Conservation (phyloP, 2,113 vertebrate genomes). For the Archocentrus centrarchus region DNA sequence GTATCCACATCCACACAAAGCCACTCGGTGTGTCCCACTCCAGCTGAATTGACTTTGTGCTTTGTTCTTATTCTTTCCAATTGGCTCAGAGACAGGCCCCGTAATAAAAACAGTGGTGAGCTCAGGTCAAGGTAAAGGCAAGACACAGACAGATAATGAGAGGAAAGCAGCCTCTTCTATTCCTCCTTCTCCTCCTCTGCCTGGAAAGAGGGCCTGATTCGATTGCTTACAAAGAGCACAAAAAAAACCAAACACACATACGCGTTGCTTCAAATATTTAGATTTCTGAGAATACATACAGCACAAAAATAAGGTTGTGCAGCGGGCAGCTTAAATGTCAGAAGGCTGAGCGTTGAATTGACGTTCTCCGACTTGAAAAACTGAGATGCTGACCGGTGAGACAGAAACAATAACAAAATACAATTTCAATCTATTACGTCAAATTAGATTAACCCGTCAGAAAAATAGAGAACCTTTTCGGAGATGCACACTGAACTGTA, state of each 20-base stretch:
- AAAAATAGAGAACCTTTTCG: slow-evolving; percentile 10
- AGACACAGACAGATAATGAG: slow-evolving; percentile 44
- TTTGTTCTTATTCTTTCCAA: slow-evolving; percentile 45
- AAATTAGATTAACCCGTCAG: slow-evolving; percentile 25
- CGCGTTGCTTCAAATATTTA: slow-evolving; percentile 39
- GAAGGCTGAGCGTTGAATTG: slow-evolving; percentile 18
- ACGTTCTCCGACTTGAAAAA: neutral
- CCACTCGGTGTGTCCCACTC: neutral
- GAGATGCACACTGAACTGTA: neutral
- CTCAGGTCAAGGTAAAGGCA: slow-evolving; percentile 62
- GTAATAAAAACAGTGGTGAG: slow-evolving; percentile 53
- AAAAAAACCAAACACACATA: neutral
- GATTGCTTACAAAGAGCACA: neutral
- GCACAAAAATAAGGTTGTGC: neutral
- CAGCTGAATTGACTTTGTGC: slow-evolving; percentile 45
- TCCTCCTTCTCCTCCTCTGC: neutral
- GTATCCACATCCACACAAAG: neutral
- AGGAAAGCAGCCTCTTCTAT: slow-evolving; percentile 35
- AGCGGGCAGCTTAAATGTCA: slow-evolving; percentile 35
- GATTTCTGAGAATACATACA: neutral
- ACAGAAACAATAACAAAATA: slow-evolving; percentile 5
- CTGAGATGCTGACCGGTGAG: neutral
- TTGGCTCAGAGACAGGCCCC: slow-evolving; percentile 38
- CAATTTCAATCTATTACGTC: slow-evolving; percentile 24
- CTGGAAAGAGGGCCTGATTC: neutral